Conservation (phyloP, 2,888 invertebrate genomes). For the Rhagium mordax region DNA sequence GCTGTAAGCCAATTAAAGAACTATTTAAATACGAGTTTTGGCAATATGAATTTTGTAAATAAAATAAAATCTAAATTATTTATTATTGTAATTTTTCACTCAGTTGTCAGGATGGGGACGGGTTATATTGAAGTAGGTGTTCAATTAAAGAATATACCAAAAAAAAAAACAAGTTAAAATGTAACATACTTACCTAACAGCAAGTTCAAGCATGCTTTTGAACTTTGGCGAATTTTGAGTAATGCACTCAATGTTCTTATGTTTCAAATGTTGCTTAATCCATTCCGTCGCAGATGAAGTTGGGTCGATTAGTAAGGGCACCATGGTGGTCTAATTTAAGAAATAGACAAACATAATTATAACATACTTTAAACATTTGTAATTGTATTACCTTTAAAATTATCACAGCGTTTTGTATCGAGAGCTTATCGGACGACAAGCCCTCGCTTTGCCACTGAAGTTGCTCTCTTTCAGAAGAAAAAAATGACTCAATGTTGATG, state of each 20-base stretch:
- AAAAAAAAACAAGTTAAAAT: too few species aligned
- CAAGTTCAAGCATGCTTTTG: slow-evolving; percentile 82
- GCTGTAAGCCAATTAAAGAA: too few species aligned
- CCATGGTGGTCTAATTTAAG: slow-evolving; percentile 70
- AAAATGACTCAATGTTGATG: slow-evolving; percentile 74
- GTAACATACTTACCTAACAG: slow-evolving; percentile 76
- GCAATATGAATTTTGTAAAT: too few species aligned
- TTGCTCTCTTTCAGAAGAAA: slow-evolving; percentile 82
- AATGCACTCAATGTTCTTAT: slow-evolving; percentile 81
- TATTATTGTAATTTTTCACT: too few species aligned
- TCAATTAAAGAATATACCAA: too few species aligned
- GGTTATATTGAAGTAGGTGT: too few species aligned
- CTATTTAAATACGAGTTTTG: too few species aligned
- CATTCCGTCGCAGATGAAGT: slow-evolving; percentile 87
- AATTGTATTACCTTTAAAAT: slow-evolving; percentile 77
- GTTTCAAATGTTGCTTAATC: slow-evolving; percentile 82
- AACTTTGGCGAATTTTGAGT: slow-evolving; percentile 85
- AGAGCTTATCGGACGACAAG: slow-evolving; percentile 83
- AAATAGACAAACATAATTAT: slow-evolving; percentile 29
- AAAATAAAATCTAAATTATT: too few species aligned
- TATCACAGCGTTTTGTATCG: slow-evolving; percentile 86
- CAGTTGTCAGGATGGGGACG: too few species aligned
- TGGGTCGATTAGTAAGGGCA: slow-evolving; percentile 92
- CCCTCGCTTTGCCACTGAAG: slow-evolving; percentile 91
- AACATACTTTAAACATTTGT: neutral